phyloP scores from a whole-genome alignment of 1,140 invertebrate genomes.

The Bombyx mori region ASM3026992v2 NC_085127.1:7670001-7670500 shows the following conservation, averaged over 20 bases:
- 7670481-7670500: not conserved
- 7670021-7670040: conserved; percentile 32
- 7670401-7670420: conserved; percentile 57
- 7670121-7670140: no score
- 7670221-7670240: conserved; percentile 1
- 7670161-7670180: no score
- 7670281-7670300: conserved; percentile 23
- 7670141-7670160: no score
- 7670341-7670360: conserved; percentile 31
- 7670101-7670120: no score
- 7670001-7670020: conserved; percentile 10
- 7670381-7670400: conserved; percentile 53
- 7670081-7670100: not conserved
- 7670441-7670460: conserved; percentile 65
- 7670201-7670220: conserved; percentile 9
- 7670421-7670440: conserved; percentile 67
- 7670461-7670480: conserved; percentile 11
- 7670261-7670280: conserved; percentile 25
- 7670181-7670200: no score
- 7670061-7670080: not conserved
- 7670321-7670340: conserved; percentile 24
- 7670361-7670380: conserved; percentile 39
- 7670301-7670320: conserved; percentile 27
- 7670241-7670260: conserved; percentile 24
- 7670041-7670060: conserved; percentile 23